Evolutionary conservation across 2,113 vertebrate genomes (phyloP), one percentile per base, ranked within the genome.

Genomic region (Corythaixoides concolor): DNA sequence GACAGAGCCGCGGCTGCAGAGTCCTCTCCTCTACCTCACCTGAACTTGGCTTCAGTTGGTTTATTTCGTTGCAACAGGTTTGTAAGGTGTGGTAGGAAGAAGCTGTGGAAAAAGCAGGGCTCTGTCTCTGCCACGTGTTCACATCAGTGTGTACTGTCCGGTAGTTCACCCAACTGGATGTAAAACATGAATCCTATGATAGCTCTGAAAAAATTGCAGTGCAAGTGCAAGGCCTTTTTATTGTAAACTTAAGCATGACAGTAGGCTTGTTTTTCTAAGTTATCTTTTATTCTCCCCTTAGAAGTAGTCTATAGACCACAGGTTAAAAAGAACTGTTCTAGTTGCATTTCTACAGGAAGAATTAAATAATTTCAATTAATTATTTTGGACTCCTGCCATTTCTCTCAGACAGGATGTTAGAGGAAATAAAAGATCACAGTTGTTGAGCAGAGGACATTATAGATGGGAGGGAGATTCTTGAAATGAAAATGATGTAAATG

Each of bases 71-170:
- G 52, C 72, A 59, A 1, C 13, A 23, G 22, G 41, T 70, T 74
- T 55, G 32, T 45, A 12, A 0, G 2, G 15, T 47, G 4, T 7
- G 4, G 37, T 43, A 52, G 56, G 52, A 43, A 37, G 77, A 45
- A 58, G 17, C 50, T 47, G 41, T 41, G 53, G 43, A 37, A 56
- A 56, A 79, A 56, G 32, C 15, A 41, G 47, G 37, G 21, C 32
- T 75, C 24, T 15, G 37, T 6, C 24, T 76, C n/a, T 66, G 1
- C 26, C 0, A 0, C 24, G 49, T 1, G 1, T 53, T 90, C 2
- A 1, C 0, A 0, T 24, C 8, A 1, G 5, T 12, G 55, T 33
- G 47, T 68, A 21, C 39, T 53, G 43, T 26, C 30, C 1, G 1
- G 1, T 47, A n/a, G 52, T 37, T 93, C 35, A 55, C 35, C 19